Conservation (phyloP, 2,888 invertebrate species). For the Folsomia candida region DNA sequence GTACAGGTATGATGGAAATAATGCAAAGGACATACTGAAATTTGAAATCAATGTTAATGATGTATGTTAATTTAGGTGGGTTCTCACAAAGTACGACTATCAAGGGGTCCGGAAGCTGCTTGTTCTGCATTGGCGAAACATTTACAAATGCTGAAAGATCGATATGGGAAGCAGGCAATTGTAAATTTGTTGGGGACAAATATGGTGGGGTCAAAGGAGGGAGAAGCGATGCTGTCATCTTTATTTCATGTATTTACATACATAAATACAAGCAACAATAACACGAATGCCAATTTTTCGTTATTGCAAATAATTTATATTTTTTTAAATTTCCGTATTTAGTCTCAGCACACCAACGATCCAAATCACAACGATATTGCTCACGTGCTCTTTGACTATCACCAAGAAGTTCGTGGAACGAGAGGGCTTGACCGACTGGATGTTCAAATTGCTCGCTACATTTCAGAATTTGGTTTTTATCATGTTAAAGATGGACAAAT, state of each 20-base stretch:
- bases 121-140: constrained; percentile 91
- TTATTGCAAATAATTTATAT: no score
- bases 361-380: constrained; percentile 68
- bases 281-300: background rate
- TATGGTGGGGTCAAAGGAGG: constrained; percentile 91
- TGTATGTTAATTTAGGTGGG: constrained; percentile 66
- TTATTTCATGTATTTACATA: constrained; percentile 74
- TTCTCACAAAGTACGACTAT: constrained; percentile 96
- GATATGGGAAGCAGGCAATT: constrained; percentile 87
- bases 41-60: background rate
- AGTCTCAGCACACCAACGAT: constrained; percentile 48
- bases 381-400: constrained; percentile 93
- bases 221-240: constrained; percentile 91
- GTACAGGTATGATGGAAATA: constrained; percentile 72
- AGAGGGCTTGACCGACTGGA: constrained; percentile 76
- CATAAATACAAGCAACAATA: constrained; percentile 1
- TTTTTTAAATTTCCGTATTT: no score
- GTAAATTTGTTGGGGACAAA: constrained; percentile 89
- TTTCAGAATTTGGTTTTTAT: constrained; percentile 74
- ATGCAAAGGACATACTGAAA: background rate
- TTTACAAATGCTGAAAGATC: constrained; percentile 75
- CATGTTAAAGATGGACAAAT: constrained; percentile 59
- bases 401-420: constrained; percentile 85
- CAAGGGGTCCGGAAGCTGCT: constrained; percentile 91
- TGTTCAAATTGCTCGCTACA: constrained; percentile 70